Evolutionary conservation across 2,113 vertebrate genomes (phyloP).

Genomic region (Geococcyx californianus): DNA sequence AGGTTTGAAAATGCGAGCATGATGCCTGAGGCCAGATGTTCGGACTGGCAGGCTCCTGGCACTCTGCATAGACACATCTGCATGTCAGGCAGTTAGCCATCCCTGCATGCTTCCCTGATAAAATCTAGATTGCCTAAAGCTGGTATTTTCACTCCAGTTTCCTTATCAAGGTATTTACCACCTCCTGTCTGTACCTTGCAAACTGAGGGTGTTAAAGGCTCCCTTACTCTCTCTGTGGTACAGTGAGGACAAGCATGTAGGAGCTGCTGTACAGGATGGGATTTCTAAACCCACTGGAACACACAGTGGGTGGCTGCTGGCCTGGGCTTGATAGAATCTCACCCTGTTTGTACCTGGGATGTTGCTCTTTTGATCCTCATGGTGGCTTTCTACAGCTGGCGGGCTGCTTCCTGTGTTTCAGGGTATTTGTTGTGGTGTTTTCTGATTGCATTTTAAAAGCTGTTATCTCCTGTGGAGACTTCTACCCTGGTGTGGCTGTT

Average conservation of each 20-base stretch:
- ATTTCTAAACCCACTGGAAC: background rate
- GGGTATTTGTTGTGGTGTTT: background rate
- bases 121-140: slow-evolving; percentile 68
- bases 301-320: background rate
- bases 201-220: background rate
- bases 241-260: background rate
- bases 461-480: background rate
- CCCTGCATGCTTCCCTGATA: slow-evolving; percentile 61
- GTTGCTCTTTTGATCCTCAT: background rate
- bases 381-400: background rate
- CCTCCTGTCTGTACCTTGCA: slow-evolving; percentile 49
- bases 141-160: slow-evolving; percentile 59
- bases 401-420: background rate
- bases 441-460: background rate
- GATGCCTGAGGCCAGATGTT: slow-evolving; percentile 7
- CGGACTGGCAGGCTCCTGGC: slow-evolving; percentile 47
- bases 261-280: background rate
- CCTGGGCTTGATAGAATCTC: background rate
- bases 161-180: slow-evolving; percentile 68
- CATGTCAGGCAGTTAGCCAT: slow-evolving; percentile 60
- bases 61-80: slow-evolving; percentile 38
- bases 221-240: background rate
- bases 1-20: background rate
- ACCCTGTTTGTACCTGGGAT: background rate
- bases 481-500: background rate